Evolutionary conservation across 2,797 vertebrate genomes (phyloP), one percentile per base, ranked within the genome.

Genomic region (Scomberomorus guttatus): DNA sequence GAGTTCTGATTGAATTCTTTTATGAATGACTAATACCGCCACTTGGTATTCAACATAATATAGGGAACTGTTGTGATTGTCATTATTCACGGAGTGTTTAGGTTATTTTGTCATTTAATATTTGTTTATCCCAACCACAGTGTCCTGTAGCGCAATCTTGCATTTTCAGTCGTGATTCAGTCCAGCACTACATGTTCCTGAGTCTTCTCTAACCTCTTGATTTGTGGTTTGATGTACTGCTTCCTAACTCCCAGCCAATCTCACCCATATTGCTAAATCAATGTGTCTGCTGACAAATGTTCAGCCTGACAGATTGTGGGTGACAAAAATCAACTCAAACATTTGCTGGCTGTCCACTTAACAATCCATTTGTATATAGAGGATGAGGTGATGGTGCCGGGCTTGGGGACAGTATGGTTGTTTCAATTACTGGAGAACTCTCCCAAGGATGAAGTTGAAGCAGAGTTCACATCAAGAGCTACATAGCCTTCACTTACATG

Each of bases 231-330:
- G 94, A 95, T 93, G 83, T 85, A 93, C 87, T 72, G 77, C 89
- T 85, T 82, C 83, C 87, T 81, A 90, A 94, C 93, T 92, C 92
- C 90, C 73, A 81, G 92, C 92, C 95, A 94, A 95, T 95, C 92
- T 95, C 86, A 51, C 70, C 67, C 80, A 65, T 89, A 94, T 93
- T 93, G 92, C 92, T 94, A 89, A 95, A 95, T 96, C 95, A 91
- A 95, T 95, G 93, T 17, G 70, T 56, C 80, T 61, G 55, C 88
- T 92, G 95, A 95, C 86, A 69, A 94, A 94, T 93, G 92, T 71
- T 88, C 76, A 34, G 54, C 66, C 61, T 90, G 95, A 94, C 88
- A 86, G 93, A 94, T 87, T 82, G 88, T 9, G 59, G 83, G 81
- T 81, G 89, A 91, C 86, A 65, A 93, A 94, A 95, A 93, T 94